Evolutionary conservation across 2,888 invertebrate genomes (phyloP).

Genomic region (Drosophila histrio): DNA sequence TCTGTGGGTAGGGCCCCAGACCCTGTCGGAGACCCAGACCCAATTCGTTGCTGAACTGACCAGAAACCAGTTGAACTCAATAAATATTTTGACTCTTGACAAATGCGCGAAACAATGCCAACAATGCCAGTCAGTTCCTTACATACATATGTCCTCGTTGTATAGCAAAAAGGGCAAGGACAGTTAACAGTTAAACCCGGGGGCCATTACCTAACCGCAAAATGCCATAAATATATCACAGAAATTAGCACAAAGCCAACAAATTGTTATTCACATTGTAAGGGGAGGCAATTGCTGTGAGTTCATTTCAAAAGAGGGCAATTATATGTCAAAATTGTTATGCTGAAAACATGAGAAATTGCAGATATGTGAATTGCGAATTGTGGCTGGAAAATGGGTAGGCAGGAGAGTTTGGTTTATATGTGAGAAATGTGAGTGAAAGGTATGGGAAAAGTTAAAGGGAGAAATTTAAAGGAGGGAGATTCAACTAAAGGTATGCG

Average conservation of each 20-base stretch:
- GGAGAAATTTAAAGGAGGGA: background rate
- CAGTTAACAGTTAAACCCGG: slow-evolving; percentile 45
- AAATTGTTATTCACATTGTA: slow-evolving; percentile 25
- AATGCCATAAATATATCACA: slow-evolving; percentile 63
- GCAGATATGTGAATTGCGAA: slow-evolving; percentile 1
- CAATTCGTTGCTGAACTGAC: slow-evolving; percentile 17
- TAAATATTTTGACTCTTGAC: slow-evolving; percentile 81
- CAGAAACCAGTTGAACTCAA: slow-evolving; percentile 76
- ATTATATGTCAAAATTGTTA: slow-evolving; percentile 49
- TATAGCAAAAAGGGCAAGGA: slow-evolving; percentile 13
- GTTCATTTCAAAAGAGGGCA: slow-evolving; percentile 40
- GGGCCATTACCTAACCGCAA: slow-evolving; percentile 58
- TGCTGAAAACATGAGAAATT: slow-evolving; percentile 50
- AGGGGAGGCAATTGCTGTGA: slow-evolving; percentile 30
- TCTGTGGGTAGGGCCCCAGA: slow-evolving; percentile 46
- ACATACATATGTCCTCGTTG: slow-evolving; percentile 8
- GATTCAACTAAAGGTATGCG: background rate
- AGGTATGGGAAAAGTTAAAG: background rate
- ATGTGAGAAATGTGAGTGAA: background rate
- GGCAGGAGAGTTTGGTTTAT: slow-evolving; percentile 1
- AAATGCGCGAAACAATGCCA: slow-evolving; percentile 62
- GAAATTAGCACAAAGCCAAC: slow-evolving; percentile 35
- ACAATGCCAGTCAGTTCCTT: slow-evolving; percentile 35
- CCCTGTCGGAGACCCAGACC: slow-evolving; percentile 7
- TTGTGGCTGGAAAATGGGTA: slow-evolving; percentile 10